Conservation (phyloP, 2,797 vertebrate genomes). For the Myotis findleyi region DNA sequence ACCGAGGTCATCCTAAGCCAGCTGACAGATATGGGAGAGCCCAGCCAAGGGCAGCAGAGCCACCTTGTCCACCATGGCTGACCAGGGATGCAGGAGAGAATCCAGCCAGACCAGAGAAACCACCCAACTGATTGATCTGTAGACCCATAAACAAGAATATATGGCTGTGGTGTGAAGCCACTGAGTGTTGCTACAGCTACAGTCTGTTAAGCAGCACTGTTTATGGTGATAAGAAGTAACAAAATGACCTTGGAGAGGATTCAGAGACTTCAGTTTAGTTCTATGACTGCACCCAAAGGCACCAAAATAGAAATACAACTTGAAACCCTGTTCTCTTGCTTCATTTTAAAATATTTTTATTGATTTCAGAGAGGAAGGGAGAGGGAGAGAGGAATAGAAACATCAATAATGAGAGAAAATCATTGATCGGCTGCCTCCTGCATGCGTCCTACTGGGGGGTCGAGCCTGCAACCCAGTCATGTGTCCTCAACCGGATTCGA, state of each 20-base stretch:
- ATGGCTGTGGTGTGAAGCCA: not conserved
- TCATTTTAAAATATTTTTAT: slow-evolving; percentile 36
- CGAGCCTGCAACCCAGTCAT: too few species aligned
- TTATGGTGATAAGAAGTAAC: not conserved
- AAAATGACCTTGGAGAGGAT: not conserved
- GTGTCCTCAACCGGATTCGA: too few species aligned
- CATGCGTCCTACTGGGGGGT: too few species aligned
- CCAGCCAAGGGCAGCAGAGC: not conserved
- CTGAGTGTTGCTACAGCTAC: not conserved
- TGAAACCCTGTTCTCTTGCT: not conserved
- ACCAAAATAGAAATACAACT: not conserved
- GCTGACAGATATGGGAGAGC: not conserved
- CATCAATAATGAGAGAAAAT: too few species aligned
- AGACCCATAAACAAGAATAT: not conserved
- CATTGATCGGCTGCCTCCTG: too few species aligned
- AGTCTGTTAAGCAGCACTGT: not conserved
- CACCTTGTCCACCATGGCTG: not conserved
- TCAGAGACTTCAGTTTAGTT: not conserved
- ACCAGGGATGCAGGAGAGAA: not conserved
- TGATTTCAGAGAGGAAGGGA: too few species aligned
- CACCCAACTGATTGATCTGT: too few species aligned
- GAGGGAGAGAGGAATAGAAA: too few species aligned
- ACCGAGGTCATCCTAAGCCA: not conserved
- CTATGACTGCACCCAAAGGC: not conserved
- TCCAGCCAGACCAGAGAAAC: not conserved